Base-by-base conservation (phyloP, 2,113 vertebrate genomes). In the Pavo muticus region DNA sequence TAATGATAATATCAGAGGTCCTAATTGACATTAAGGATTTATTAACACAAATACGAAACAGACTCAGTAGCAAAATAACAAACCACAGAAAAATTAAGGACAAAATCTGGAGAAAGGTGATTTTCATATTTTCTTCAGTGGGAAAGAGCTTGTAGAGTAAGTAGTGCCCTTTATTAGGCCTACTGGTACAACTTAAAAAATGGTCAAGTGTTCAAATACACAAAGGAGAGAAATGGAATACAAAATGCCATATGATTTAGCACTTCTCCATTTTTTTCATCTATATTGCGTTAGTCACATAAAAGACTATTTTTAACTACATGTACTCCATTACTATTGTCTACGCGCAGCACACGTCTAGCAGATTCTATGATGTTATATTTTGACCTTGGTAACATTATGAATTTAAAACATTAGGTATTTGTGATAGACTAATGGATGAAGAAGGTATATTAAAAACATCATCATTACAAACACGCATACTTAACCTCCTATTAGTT, bases 401-500 rank as follows among this genome's bases (percentile, higher is more conserved):
- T 10, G 12, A 87, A 57, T 78, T 77, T 39, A 45, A 57, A 44
- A 50, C 11, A 19, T 10, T 32, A 47, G 32, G 4, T 50, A 78
- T 72, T 14, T 72, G 8, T 21, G 14, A 18, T 39, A 82, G 48
- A 50, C 42, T 60, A 84, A 75, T 6, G 8, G 37, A 77, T 5
- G 9, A 88, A 86, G 10, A 5, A 57, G 14, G 84, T 48, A 39
- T 37, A 78, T 68, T 17, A 45, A 64, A 64, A 59, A 9, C 27
- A 29, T 4, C 11, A 35, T 21, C 48, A 65, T 27, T 6, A 14
- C 54, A 94, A 92, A 81, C 12, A 75, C 4, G 45, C 61, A 91
- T 87, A 97, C 85, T 95, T 97, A 86, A 98, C 98, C 98, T 97
- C 85, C 86, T 92, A 72, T 78, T 72, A 92, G 80, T 27, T 95